These are phyloP conservation scores for Microplitis deprimator DNA, from an alignment of 2,888 invertebrate species.

Conservation along the genomic window DNA sequence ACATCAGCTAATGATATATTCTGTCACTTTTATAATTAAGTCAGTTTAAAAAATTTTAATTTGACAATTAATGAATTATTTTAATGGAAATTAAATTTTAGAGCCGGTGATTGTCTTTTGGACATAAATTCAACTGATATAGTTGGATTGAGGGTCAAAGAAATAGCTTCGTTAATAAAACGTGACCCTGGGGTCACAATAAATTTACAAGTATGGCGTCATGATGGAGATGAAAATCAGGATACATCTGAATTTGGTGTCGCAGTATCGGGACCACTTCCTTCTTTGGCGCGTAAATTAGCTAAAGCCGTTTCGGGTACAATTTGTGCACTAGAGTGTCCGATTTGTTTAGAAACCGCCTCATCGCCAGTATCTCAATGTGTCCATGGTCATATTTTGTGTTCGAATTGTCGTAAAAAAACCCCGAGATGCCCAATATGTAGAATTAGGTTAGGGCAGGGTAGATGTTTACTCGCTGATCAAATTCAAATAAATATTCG, in stretches of 20 bases:
- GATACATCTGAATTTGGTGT: slow-evolving; percentile 41
- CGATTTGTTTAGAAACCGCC: slow-evolving; percentile 78
- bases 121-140: slow-evolving; percentile 77
- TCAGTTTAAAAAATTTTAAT: too few relatives aligned
- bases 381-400: slow-evolving; percentile 77
- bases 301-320: slow-evolving; percentile 63
- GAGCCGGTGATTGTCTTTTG: slow-evolving; percentile 81
- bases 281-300: slow-evolving; percentile 64
- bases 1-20: too few relatives aligned
- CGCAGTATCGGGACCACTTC: slow-evolving; percentile 63
- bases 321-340: slow-evolving; percentile 74
- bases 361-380: slow-evolving; percentile 77
- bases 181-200: slow-evolving; percentile 51
- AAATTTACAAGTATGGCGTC: slow-evolving; percentile 64
- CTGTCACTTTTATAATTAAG: too few relatives aligned
- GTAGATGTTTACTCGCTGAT: slow-evolving; percentile 67
- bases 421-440: slow-evolving; percentile 76
- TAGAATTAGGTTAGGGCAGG: slow-evolving; percentile 72
- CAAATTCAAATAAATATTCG: slow-evolving; percentile 62
- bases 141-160: slow-evolving; percentile 73
- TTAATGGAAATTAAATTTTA: slow-evolving; percentile 42
- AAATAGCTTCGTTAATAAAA: slow-evolving; percentile 71
- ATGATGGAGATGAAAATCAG: slow-evolving; percentile 17
- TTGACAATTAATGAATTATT: too few relatives aligned
- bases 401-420: slow-evolving; percentile 74